Percentiles rank a stretch among this genome's conserved stretches.
phyloP scores from a whole-genome alignment of 2,888 invertebrate genomes.

The Chydorus sphaericus region DNA sequence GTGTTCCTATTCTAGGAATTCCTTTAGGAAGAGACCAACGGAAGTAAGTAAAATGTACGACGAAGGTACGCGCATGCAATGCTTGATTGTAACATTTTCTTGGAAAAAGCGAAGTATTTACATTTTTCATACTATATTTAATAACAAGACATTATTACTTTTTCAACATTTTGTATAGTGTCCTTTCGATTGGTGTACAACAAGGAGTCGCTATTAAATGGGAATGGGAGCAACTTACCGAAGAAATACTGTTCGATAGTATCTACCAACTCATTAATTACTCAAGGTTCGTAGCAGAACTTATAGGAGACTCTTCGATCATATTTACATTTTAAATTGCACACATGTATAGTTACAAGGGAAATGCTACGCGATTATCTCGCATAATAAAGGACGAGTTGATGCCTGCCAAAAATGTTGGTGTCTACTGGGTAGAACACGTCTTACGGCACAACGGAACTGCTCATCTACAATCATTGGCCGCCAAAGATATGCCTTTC shows the following conservation, averaged over 20 bases:
- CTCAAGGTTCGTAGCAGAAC: not conserved
- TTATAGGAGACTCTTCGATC: no score
- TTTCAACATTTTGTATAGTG: no score
- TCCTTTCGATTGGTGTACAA: not conserved
- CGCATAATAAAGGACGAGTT: not conserved
- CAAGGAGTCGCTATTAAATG: not conserved
- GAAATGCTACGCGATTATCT: not conserved
- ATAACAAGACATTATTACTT: no score
- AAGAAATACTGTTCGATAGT: not conserved
- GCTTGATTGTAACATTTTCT: no score
- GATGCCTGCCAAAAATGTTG: not conserved
- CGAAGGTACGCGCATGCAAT: not conserved
- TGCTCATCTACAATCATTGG: not conserved
- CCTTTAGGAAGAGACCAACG: slow-evolving; percentile 5
- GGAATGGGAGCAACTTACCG: slow-evolving; percentile 2
- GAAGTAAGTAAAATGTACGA: not conserved
- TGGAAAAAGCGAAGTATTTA: no score
- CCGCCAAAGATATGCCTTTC: not conserved
- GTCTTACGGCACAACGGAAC: not conserved
- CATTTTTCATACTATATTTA: no score
- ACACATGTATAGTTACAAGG: not conserved
- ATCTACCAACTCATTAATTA: not conserved
- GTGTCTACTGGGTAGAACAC: slow-evolving; percentile 7
- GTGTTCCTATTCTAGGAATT: slow-evolving; percentile 7
- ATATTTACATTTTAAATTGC: not conserved